Percentiles rank a stretch among this genome's conserved stretches.
Evolutionary conservation across 2,113 vertebrate species (phyloP).

Genomic region (Holacanthus passer): DNA sequence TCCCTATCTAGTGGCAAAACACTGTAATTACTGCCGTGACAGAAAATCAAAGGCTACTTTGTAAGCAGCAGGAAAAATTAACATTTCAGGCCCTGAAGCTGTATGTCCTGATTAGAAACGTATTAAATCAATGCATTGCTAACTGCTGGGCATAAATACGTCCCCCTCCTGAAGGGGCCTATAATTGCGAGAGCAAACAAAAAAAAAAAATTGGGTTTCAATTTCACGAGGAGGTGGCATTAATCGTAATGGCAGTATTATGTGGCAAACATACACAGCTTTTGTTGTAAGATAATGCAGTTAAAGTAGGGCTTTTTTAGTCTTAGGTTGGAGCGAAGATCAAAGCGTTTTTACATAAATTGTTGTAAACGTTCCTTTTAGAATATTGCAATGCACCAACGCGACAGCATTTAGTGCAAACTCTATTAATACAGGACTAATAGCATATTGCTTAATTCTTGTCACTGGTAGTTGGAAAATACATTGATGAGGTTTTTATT

Average conservation of each 20-base stretch:
- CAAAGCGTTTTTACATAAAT: constrained; percentile 73
- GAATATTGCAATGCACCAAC: constrained; percentile 25
- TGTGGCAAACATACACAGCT: constrained; percentile 55
- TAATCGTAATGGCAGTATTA: constrained; percentile 70
- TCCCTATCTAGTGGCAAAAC: constrained; percentile 96
- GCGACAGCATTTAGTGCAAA: not conserved
- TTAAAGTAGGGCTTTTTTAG: constrained; percentile 33
- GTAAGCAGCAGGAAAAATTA: constrained; percentile 98
- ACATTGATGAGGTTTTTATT: not conserved
- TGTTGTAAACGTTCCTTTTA: constrained; percentile 34
- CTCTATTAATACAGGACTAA: not conserved
- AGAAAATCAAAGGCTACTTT: constrained; percentile 99
- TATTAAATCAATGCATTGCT: constrained; percentile 99
- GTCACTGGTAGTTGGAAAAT: not conserved
- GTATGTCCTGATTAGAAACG: constrained; percentile 99
- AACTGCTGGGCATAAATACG: constrained; percentile 90
- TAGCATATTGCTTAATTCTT: not conserved
- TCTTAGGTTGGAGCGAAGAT: constrained; percentile 61
- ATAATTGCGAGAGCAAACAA: constrained; percentile 79
- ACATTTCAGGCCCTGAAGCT: constrained; percentile 96
- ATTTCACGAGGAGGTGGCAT: constrained; percentile 76
- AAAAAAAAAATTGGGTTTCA: constrained; percentile 72
- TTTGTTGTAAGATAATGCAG: constrained; percentile 65
- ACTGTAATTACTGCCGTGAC: constrained; percentile 99
- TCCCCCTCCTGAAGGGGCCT: constrained; percentile 80